phyloP scores from a whole-genome alignment of 2,888 invertebrate genomes.

The Hypomecis punctinalis region DNA sequence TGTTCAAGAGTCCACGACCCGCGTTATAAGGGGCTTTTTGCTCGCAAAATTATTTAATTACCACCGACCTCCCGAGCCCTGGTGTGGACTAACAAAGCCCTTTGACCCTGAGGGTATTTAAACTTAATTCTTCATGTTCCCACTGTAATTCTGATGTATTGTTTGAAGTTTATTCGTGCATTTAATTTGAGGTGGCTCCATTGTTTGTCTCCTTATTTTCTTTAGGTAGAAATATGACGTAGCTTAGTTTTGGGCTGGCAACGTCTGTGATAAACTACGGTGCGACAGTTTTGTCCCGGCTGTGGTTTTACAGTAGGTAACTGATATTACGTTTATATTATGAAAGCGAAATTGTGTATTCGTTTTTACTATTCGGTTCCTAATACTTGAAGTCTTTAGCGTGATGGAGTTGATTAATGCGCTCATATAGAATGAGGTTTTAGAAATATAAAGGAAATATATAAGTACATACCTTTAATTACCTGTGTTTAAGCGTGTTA shows the following conservation, averaged over 20 bases:
- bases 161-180: slow-evolving; percentile 46
- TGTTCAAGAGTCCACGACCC: slow-evolving; percentile 50
- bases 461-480: too few species aligned
- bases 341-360: too few species aligned
- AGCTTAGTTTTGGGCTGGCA: slow-evolving; percentile 26
- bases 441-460: too few species aligned
- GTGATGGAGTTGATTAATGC: too few species aligned
- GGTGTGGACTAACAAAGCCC: slow-evolving; percentile 50
- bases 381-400: too few species aligned
- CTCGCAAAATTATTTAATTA: slow-evolving; percentile 57
- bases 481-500: too few species aligned
- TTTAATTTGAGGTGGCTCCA: slow-evolving; percentile 42
- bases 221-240: slow-evolving; percentile 36
- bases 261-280: slow-evolving; percentile 16
- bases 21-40: slow-evolving; percentile 46
- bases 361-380: too few species aligned
- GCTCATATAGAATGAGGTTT: too few species aligned
- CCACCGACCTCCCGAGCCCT: slow-evolving; percentile 30
- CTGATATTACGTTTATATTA: not conserved
- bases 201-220: slow-evolving; percentile 43
- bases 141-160: slow-evolving; percentile 46
- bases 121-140: slow-evolving; percentile 54
- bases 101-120: slow-evolving; percentile 49
- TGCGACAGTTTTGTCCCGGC: not conserved
- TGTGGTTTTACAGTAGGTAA: not conserved